Evolutionary conservation across 1,140 invertebrate genomes (phyloP).

Genomic region (Trinorchestia longiramus): DNA sequence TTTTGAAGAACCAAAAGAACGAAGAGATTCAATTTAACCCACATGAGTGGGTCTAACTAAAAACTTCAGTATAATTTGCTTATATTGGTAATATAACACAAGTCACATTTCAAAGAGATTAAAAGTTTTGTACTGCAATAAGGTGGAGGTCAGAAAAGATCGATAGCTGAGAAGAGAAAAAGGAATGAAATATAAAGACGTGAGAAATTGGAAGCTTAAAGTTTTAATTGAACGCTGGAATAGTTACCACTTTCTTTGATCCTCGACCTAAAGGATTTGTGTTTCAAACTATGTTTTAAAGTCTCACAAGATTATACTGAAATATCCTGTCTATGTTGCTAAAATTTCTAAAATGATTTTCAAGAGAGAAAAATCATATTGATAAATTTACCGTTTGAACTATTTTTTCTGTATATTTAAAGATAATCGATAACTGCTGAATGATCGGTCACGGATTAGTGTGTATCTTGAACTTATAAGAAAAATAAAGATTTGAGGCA

Average conservation of each 20-base stretch:
- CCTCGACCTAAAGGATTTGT: not conserved
- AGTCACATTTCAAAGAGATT: not conserved
- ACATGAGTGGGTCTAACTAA: too few relatives aligned
- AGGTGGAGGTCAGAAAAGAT: not conserved
- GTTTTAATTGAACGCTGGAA: not conserved
- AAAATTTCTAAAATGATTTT: not conserved
- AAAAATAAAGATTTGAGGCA: too few relatives aligned
- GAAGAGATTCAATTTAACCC: too few relatives aligned
- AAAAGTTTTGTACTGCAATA: not conserved
- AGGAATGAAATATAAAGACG: not conserved
- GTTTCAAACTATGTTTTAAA: not conserved
- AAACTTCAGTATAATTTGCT: too few relatives aligned
- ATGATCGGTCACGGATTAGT: too few relatives aligned
- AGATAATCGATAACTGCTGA: too few relatives aligned
- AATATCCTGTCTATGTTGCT: not conserved
- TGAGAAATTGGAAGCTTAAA: not conserved
- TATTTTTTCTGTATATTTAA: not conserved
- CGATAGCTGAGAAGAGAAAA: not conserved
- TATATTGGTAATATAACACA: too few relatives aligned
- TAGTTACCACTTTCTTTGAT: conserved; percentile 9
- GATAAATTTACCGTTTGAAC: not conserved
- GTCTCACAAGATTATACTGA: not conserved
- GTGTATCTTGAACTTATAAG: too few relatives aligned
- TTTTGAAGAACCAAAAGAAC: too few relatives aligned
- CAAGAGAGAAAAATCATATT: not conserved